These are phyloP conservation scores for Drosophila gunungcola DNA, from an alignment of 1,140 invertebrate species.

Conservation along the genomic window DNA sequence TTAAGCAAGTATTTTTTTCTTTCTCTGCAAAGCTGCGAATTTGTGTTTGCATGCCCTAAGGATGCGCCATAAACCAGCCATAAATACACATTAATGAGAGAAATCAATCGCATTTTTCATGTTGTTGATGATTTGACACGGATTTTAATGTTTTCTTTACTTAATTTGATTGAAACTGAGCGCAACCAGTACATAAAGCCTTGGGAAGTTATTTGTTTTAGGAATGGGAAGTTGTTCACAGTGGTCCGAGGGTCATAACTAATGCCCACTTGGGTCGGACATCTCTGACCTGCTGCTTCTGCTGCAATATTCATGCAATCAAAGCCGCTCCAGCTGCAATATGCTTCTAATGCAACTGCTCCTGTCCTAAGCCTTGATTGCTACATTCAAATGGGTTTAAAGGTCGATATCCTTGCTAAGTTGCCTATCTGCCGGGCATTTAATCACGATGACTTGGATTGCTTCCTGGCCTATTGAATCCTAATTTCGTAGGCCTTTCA, in stretches of 20 bases:
- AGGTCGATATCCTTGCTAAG: constrained; percentile 65
- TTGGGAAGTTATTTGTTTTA: not conserved
- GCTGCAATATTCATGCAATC: constrained; percentile 55
- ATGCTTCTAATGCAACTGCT: constrained; percentile 16
- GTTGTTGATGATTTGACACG: constrained; percentile 5
- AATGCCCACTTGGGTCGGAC: not conserved
- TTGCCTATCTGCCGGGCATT: constrained; percentile 5
- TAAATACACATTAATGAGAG: constrained; percentile 36
- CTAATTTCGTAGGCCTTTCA: constrained; percentile 43
- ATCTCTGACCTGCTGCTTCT: constrained; percentile 1
- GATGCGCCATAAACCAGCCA: constrained; percentile 43
- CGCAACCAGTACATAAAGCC: not conserved
- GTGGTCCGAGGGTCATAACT: constrained; percentile 11
- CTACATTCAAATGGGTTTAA: constrained; percentile 26
- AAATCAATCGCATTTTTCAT: constrained; percentile 37
- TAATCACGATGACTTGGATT: constrained; percentile 37
- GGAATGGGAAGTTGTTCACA: constrained; percentile 6
- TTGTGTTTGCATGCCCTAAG: constrained; percentile 22
- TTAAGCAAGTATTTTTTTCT: not conserved
- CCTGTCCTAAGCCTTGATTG: not conserved
- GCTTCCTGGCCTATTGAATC: constrained; percentile 47
- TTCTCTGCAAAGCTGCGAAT: constrained; percentile 10
- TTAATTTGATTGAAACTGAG: constrained; percentile 18
- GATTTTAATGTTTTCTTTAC: constrained; percentile 22
- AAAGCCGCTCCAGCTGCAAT: constrained; percentile 16